Base-by-base conservation (phyloP, 2,797 vertebrate species). In the Gallinago stenura region DNA sequence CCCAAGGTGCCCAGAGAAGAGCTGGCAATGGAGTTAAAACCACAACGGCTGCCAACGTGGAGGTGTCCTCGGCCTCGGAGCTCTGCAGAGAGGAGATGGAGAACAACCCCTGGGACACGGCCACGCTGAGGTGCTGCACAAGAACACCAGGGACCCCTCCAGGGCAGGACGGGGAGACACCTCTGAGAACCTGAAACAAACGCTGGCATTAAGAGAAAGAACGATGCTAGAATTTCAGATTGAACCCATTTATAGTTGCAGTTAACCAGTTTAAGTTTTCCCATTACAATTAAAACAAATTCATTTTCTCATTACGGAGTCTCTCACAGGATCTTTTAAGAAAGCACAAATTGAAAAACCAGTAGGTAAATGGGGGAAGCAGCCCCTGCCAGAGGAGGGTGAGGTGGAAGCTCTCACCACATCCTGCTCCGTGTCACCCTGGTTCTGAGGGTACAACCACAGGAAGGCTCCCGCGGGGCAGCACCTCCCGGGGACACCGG, bases 91-190 rank as follows among this genome's bases (percentile, higher is more conserved):
- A n/a, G 39, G 20, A 71, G 9, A 20, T 7, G 5, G 50, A 41
- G 28, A 37, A 41, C 7, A 53, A 60, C 10, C 65, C 46, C 46
- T 7, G 2, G 10, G 65, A 33, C 30, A 24, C 24, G 11, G 64
- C 18, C 54, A 51, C 2, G 0, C 31, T 20, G n/a, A 62, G 33
- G 33, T 28, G 39, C 45, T 45, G 30, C 61, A 21, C 2, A 1
- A 43, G 50, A 43, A 37, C 1, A 8, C 5, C 51, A 28, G 0
- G 10, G 58, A 19, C 45, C 45, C 21, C 45, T 45, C 45, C 10
- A 10, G 45, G 45, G 19, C 19, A 45, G 19, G 19, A 45, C 19
- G 9, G 45, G 45, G 10, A 11, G 20, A 46, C 45, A 46, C 10
- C 45, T 12, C 46, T 9, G 28, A 80, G 57, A 58, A 66, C 48